These are phyloP conservation scores for Plutomurus gul DNA, from an alignment of 1,140 invertebrate species.

Conservation along the genomic window DNA sequence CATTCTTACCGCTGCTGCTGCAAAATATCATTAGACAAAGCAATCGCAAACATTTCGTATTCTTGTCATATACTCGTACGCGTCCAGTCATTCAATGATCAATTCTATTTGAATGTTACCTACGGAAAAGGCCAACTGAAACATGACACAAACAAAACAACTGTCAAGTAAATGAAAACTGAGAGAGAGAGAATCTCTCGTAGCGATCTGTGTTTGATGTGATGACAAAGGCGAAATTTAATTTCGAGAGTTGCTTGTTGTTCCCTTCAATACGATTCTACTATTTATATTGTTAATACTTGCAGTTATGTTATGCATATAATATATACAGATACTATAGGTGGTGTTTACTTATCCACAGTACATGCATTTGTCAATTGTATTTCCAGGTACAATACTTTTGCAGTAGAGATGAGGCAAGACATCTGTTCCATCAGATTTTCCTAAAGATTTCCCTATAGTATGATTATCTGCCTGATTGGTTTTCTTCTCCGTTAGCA, in stretches of 20 bases:
- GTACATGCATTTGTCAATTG: no score
- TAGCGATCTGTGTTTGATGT: not conserved
- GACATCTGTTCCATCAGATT: not conserved
- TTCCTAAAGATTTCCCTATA: not conserved
- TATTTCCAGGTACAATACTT: not conserved
- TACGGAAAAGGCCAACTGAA: not conserved
- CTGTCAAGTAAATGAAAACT: not conserved
- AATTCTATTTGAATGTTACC: not conserved
- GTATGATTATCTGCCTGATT: not conserved
- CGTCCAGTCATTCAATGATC: not conserved
- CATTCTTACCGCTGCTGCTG: not conserved
- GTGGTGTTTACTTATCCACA: no score
- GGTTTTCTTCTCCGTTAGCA: not conserved
- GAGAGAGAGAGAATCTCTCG: not conserved
- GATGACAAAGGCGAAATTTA: conserved; percentile 16
- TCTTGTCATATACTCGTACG: not conserved
- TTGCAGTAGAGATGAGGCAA: not conserved
- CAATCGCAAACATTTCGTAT: conserved; percentile 1
- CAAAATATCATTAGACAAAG: conserved; percentile 4
- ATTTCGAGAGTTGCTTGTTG: not conserved
- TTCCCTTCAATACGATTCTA: not conserved
- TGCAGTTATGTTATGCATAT: no score
- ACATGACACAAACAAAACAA: not conserved
- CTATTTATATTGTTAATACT: not conserved
- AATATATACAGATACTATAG: no score